Percentiles rank a stretch among this genome's conserved stretches.
These are phyloP conservation scores for Parasteatoda lunata DNA, from an alignment of 2,888 invertebrate species.

Conservation along the genomic window DNA sequence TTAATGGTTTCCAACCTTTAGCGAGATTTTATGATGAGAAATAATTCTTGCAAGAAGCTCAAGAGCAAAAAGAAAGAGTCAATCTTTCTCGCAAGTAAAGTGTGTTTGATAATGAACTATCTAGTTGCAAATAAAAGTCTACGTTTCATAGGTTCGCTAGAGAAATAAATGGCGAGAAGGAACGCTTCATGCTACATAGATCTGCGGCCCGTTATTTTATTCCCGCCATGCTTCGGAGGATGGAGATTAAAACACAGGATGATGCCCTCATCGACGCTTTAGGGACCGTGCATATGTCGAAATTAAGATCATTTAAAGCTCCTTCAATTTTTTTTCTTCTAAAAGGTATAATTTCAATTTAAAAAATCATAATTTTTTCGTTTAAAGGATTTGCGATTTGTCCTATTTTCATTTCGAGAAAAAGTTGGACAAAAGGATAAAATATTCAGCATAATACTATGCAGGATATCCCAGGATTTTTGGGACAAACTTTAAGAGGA, in stretches of 20 bases:
- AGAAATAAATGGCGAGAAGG: constrained; percentile 62
- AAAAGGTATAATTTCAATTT: too few species aligned
- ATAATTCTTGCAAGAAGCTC: constrained; percentile 41
- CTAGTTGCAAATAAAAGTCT: constrained; percentile 67
- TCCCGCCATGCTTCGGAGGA: constrained; percentile 58
- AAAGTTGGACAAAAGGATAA: too few species aligned
- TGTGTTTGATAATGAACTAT: constrained; percentile 69
- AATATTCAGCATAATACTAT: too few species aligned
- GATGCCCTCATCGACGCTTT: constrained; percentile 43
- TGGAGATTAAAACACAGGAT: constrained; percentile 66
- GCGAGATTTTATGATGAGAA: constrained; percentile 55
- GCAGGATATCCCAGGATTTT: too few species aligned
- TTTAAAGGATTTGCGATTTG: too few species aligned
- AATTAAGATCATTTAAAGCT: not conserved
- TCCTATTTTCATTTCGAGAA: too few species aligned
- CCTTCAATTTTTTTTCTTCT: too few species aligned
- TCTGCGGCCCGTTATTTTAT: constrained; percentile 63
- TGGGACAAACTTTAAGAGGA: too few species aligned
- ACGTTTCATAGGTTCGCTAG: constrained; percentile 63
- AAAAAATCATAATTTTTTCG: too few species aligned
- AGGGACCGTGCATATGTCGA: constrained; percentile 39
- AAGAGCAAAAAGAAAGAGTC: constrained; percentile 50
- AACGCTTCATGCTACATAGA: constrained; percentile 68
- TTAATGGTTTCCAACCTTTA: constrained; percentile 55
- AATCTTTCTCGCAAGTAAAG: constrained; percentile 66